Percentiles rank a stretch among this genome's conserved stretches.
These are phyloP conservation scores for Ptychodera flava DNA, from an alignment of 35 echinoderm and acorn worm species.

Conservation along the genomic window DNA sequence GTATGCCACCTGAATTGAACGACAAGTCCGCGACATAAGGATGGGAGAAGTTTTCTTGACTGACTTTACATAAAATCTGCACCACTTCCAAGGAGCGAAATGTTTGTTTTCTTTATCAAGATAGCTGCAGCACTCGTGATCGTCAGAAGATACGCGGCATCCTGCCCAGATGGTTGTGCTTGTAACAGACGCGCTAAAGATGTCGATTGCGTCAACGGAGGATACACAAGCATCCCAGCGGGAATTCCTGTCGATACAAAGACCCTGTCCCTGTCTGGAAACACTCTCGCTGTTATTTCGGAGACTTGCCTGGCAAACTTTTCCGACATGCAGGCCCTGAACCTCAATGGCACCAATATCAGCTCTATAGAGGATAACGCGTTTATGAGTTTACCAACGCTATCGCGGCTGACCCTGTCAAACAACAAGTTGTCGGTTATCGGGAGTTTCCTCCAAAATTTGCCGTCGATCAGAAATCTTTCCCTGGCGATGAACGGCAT, in stretches of 20 bases:
- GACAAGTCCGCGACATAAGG: no score
- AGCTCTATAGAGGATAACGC: background rate
- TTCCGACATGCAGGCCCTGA: background rate
- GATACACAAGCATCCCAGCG: background rate
- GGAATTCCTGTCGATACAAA: background rate
- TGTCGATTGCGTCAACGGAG: background rate
- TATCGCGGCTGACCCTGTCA: background rate
- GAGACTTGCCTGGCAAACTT: background rate
- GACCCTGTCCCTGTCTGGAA: background rate
- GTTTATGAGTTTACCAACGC: background rate
- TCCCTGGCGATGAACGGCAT: background rate
- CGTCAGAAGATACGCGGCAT: background rate
- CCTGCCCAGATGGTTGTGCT: background rate
- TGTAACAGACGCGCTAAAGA: background rate
- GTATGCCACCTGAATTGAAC: no score
- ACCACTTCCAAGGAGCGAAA: no score
- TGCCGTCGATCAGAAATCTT: background rate
- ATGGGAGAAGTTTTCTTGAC: no score
- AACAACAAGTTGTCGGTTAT: background rate
- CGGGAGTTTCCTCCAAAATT: background rate
- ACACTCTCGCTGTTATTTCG: background rate
- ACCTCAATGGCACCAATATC: background rate
- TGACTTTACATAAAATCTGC: no score
- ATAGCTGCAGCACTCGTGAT: no score
- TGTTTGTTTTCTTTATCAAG: no score